phyloP scores from a whole-genome alignment of 2,113 vertebrate species.

The Cyanoramphus novaezelandiae region DNA sequence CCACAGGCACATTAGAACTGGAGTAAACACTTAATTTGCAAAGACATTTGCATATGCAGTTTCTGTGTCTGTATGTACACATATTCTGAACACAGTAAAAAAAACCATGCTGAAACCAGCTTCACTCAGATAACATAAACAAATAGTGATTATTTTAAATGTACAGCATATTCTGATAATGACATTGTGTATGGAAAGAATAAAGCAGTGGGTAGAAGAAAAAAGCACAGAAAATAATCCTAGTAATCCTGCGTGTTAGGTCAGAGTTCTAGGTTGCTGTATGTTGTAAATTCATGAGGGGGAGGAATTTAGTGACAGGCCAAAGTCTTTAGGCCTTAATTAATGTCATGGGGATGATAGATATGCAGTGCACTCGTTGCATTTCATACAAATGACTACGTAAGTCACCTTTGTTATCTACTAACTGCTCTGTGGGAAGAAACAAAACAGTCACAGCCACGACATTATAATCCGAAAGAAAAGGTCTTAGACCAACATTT shows the following conservation, averaged over 20 bases:
- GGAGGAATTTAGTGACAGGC: conserved; percentile 54
- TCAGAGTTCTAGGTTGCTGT: conserved; percentile 21
- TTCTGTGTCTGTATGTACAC: not conserved
- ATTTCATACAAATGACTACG: conserved; percentile 18
- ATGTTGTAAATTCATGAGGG: conserved; percentile 49
- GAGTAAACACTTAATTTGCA: not conserved
- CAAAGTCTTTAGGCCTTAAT: conserved; percentile 51
- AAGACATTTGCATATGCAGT: not conserved
- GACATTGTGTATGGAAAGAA: not conserved
- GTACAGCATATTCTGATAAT: not conserved
- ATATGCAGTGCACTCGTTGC: not conserved
- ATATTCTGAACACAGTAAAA: not conserved
- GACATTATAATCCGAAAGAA: not conserved
- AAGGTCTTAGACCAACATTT: not conserved
- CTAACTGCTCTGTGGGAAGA: not conserved
- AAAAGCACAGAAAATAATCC: not conserved
- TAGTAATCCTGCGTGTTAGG: not conserved
- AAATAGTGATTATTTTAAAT: not conserved
- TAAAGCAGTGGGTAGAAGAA: not conserved
- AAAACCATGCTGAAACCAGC: not conserved
- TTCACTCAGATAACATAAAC: not conserved
- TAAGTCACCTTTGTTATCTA: conserved; percentile 34
- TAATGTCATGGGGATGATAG: conserved; percentile 55
- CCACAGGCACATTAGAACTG: not conserved
- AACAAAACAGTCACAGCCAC: not conserved